These are phyloP conservation scores for Mionectes olivaceus DNA, from an alignment of 2,797 vertebrate species.

Conservation along the genomic window DNA sequence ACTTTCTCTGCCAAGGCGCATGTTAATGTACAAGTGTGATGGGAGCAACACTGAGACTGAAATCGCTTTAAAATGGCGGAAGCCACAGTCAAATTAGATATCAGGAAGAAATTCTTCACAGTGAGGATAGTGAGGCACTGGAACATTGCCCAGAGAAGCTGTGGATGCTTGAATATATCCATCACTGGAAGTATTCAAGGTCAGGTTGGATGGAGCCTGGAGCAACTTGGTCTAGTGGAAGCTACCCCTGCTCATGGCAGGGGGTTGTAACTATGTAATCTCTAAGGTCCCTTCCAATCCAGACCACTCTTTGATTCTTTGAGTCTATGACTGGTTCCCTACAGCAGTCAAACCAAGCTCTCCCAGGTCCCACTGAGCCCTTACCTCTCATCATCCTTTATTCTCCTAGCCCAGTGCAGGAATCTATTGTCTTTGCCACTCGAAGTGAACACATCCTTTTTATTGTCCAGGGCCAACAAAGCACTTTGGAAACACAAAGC, in stretches of 20 bases:
- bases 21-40: background rate
- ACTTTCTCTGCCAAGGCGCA: background rate
- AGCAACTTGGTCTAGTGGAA: background rate
- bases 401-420: background rate
- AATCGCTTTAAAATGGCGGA: background rate
- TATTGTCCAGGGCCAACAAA: background rate
- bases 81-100: background rate
- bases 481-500: constrained; percentile 22
- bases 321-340: background rate
- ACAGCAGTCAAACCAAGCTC: background rate
- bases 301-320: background rate
- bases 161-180: background rate
- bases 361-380: background rate
- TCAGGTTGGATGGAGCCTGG: background rate
- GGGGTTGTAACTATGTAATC: background rate
- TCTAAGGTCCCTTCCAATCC: background rate
- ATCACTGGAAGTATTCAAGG: background rate
- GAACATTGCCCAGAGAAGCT: background rate
- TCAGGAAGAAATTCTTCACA: background rate
- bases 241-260: background rate
- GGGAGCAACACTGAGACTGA: background rate
- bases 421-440: background rate
- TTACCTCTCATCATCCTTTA: background rate
- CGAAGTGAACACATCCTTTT: background rate
- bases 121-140: background rate